These are phyloP conservation scores for Enteromius paludinosus DNA, from an alignment of 2,797 vertebrate genomes.

Conservation along the genomic window DNA sequence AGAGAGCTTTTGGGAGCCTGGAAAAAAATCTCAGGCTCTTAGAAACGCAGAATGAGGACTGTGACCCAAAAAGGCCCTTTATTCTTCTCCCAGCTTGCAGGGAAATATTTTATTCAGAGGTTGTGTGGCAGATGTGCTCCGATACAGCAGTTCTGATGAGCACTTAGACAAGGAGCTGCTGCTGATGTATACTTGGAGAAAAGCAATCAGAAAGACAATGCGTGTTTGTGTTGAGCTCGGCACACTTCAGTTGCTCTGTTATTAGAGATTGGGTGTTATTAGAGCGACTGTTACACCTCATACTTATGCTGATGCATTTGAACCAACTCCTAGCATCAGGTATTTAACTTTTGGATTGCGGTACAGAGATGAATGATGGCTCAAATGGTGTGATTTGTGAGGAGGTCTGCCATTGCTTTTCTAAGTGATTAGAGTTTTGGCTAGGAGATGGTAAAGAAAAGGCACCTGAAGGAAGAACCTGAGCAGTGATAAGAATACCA, in stretches of 20 bases:
- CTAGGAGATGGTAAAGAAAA: not conserved
- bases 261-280: conserved; percentile 22
- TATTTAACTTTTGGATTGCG: not conserved
- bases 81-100: conserved; percentile 61
- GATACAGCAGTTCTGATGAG: conserved; percentile 51
- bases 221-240: not conserved
- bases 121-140: conserved; percentile 67
- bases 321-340: conserved; percentile 1
- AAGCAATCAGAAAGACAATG: conserved; percentile 31
- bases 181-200: conserved; percentile 24
- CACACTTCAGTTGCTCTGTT: not conserved
- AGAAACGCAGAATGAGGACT: conserved; percentile 49
- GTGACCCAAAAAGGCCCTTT: conserved; percentile 63
- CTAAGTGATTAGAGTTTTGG: not conserved
- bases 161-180: conserved; percentile 45
- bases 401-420: not conserved
- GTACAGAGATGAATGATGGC: not conserved
- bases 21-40: conserved; percentile 48
- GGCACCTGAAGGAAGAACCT: not conserved
- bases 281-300: not conserved
- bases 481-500: not conserved
- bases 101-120: conserved; percentile 71
- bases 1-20: conserved; percentile 20
- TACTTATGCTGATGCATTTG: not conserved
- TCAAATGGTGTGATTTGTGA: not conserved